Percentiles rank a stretch among this genome's conserved stretches.
These are phyloP conservation scores for Girardinichthys multiradiatus DNA, from an alignment of 2,113 vertebrate genomes.

Conservation along the genomic window DNA sequence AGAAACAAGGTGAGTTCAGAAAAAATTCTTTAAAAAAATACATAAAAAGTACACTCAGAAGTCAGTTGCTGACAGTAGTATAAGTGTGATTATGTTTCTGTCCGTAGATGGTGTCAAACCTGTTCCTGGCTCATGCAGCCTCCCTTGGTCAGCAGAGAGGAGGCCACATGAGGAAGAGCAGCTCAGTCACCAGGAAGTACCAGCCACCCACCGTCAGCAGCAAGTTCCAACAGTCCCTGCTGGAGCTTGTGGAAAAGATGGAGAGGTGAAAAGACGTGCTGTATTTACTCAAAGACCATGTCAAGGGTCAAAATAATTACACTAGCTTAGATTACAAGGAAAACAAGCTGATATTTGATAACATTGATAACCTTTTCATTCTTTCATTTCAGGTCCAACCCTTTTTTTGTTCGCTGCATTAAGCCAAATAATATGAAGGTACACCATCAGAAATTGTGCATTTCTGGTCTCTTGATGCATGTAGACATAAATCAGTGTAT, in stretches of 20 bases:
- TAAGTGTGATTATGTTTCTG: constrained; percentile 6
- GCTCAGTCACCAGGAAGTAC: constrained; percentile 86
- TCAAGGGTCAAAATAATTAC: not conserved
- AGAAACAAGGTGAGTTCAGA: constrained; percentile 85
- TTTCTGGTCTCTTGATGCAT: not conserved
- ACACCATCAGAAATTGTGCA: constrained; percentile 12
- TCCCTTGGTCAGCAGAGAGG: constrained; percentile 84
- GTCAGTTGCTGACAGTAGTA: not conserved
- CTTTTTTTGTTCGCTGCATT: constrained; percentile 94
- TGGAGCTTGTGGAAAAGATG: constrained; percentile 96
- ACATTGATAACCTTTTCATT: not conserved
- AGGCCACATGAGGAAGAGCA: constrained; percentile 85
- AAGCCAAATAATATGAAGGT: constrained; percentile 99
- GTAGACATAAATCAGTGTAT: not conserved
- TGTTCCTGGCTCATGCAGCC: constrained; percentile 88
- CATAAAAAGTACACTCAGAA: not conserved
- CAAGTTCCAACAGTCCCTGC: constrained; percentile 94
- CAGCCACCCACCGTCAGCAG: constrained; percentile 91
- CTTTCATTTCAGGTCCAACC: constrained; percentile 86
- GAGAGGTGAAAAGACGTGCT: constrained; percentile 82
- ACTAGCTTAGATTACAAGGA: not conserved
- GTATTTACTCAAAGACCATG: not conserved
- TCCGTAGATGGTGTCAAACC: constrained; percentile 90
- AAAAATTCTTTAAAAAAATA: no score
- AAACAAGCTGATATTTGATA: not conserved